Conservation (phyloP, 1,140 invertebrate genomes). For the Dreissena rostriformis region DNA sequence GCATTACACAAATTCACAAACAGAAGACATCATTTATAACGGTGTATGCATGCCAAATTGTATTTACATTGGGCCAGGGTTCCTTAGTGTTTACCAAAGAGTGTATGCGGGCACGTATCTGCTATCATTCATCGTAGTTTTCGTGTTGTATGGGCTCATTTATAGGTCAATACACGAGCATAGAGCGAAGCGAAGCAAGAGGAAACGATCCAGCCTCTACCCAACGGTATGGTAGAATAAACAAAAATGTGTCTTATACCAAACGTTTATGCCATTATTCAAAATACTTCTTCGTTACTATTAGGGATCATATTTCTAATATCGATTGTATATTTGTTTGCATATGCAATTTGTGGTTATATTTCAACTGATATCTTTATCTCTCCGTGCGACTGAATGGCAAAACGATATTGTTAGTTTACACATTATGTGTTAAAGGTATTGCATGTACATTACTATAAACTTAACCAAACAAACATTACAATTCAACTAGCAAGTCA, state of each 20-base stretch:
- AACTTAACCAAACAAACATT: no score
- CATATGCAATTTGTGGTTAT: neutral
- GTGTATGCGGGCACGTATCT: constrained; percentile 69
- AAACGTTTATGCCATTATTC: neutral
- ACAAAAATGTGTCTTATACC: neutral
- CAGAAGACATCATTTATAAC: constrained; percentile 41
- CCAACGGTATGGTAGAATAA: neutral
- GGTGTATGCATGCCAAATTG: constrained; percentile 62
- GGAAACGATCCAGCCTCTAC: constrained; percentile 62
- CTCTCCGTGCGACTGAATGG: neutral
- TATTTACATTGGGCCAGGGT: constrained; percentile 57
- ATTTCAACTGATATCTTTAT: neutral
- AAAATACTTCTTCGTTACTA: neutral
- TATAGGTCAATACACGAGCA: constrained; percentile 65
- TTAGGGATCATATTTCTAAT: neutral
- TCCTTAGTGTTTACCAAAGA: constrained; percentile 65
- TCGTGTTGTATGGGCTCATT: constrained; percentile 69
- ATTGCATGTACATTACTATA: no score
- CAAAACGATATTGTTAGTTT: neutral
- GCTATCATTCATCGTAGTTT: constrained; percentile 63
- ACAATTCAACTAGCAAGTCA: neutral
- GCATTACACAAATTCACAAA: no score
- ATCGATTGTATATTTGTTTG: neutral
- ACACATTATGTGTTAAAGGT: no score
- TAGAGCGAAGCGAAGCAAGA: constrained; percentile 62